Conservation (phyloP, 1,140 invertebrate species). For the Episyrphus balteatus region DNA sequence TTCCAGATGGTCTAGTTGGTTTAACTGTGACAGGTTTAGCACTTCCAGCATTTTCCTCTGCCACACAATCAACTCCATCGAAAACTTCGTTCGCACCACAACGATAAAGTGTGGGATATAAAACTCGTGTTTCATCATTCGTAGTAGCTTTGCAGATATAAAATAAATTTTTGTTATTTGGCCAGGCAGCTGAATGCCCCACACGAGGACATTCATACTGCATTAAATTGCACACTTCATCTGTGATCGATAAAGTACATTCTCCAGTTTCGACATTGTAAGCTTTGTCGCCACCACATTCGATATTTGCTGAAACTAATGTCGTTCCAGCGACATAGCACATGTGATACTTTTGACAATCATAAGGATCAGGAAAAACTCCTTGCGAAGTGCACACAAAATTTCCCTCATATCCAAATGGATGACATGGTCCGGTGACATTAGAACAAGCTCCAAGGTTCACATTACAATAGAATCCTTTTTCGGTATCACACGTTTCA, state of each 20-base stretch:
- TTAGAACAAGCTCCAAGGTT: conserved; percentile 24
- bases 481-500: conserved; percentile 26
- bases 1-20: background rate
- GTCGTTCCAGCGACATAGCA: conserved; percentile 29
- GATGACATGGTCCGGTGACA: conserved; percentile 30
- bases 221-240: conserved; percentile 16
- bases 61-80: conserved; percentile 19
- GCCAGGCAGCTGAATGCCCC: conserved; percentile 28
- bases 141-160: conserved; percentile 34
- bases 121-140: conserved; percentile 20
- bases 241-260: conserved; percentile 21
- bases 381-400: conserved; percentile 34
- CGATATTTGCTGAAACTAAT: conserved; percentile 22
- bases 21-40: background rate
- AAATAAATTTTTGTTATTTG: conserved; percentile 31
- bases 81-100: conserved; percentile 32
- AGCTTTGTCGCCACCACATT: conserved; percentile 28
- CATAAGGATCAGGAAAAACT: conserved; percentile 36
- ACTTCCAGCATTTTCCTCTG: background rate
- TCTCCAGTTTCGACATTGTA: conserved; percentile 27
- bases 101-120: conserved; percentile 32
- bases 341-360: conserved; percentile 37
- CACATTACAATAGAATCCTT: conserved; percentile 32
- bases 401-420: conserved; percentile 28
- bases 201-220: conserved; percentile 24